phyloP scores from a whole-genome alignment of 2,797 vertebrate species.

The Carduelis carduelis region DNA sequence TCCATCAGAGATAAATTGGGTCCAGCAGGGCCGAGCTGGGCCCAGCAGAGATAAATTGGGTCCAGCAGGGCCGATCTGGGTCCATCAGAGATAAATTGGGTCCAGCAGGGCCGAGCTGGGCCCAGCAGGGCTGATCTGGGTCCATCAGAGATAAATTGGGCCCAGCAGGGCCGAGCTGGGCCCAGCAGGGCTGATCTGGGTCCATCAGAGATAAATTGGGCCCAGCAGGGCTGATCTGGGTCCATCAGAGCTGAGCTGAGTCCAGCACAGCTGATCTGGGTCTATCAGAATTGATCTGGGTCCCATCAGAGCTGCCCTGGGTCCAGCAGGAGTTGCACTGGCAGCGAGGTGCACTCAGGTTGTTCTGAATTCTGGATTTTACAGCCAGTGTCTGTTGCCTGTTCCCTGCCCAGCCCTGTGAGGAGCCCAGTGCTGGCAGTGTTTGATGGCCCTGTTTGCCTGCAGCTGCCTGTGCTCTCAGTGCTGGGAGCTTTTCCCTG shows the following conservation, averaged over 20 bases:
- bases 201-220: too few relatives aligned
- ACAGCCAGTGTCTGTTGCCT: rapidly evolving
- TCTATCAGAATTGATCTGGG: rapidly evolving
- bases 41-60: rapidly evolving
- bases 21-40: rapidly evolving
- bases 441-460: not conserved
- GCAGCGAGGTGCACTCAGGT: rapidly evolving
- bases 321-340: rapidly evolving
- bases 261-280: rapidly evolving
- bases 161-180: rapidly evolving
- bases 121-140: not conserved
- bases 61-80: rapidly evolving
- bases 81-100: rapidly evolving
- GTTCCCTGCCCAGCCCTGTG: not conserved
- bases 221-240: rapidly evolving
- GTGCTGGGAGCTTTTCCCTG: not conserved
- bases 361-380: not conserved
- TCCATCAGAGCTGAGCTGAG: rapidly evolving
- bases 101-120: not conserved
- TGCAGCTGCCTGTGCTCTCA: not conserved
- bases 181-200: rapidly evolving
- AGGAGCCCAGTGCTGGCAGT: not conserved
- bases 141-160: rapidly evolving
- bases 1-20: rapidly evolving
- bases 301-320: rapidly evolving